These are phyloP conservation scores for Coleophora deauratella DNA, from an alignment of 2,888 invertebrate genomes.

Conservation along the genomic window DNA sequence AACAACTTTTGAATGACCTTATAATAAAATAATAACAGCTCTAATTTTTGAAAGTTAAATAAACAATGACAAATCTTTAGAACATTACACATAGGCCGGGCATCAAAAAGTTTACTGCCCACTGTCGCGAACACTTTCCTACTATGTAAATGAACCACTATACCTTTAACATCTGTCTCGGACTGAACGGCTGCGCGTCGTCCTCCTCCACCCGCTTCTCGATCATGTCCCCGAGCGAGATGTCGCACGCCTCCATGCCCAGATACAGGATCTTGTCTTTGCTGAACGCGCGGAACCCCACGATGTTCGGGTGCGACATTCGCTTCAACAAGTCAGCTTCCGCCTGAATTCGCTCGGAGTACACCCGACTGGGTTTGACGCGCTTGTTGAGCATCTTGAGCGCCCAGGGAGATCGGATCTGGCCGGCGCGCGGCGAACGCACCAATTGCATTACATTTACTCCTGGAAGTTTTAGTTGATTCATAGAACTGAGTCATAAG, in stretches of 20 bases:
- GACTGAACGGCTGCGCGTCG: slow-evolving; percentile 73
- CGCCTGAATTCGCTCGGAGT: slow-evolving; percentile 73
- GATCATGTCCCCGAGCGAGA: slow-evolving; percentile 82
- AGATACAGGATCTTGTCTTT: slow-evolving; percentile 76
- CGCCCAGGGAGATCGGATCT: slow-evolving; percentile 88
- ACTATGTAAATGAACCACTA: background rate
- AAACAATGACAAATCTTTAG: too few relatives aligned
- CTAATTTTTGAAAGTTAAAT: too few relatives aligned
- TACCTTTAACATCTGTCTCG: slow-evolving; percentile 76
- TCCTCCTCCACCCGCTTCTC: slow-evolving; percentile 77
- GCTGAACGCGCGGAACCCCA: slow-evolving; percentile 79
- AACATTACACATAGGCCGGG: too few relatives aligned
- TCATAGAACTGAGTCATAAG: background rate
- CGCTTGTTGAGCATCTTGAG: slow-evolving; percentile 80
- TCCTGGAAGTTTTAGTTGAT: slow-evolving; percentile 61
- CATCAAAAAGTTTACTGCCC: too few relatives aligned
- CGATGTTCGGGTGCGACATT: slow-evolving; percentile 87
- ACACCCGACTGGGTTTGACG: slow-evolving; percentile 54
- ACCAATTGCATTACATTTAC: slow-evolving; percentile 85
- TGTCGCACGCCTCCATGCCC: slow-evolving; percentile 85
- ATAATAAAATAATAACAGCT: too few relatives aligned
- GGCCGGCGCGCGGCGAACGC: slow-evolving; percentile 79
- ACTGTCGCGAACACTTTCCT: too few relatives aligned
- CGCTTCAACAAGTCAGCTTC: slow-evolving; percentile 82
- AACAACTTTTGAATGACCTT: too few relatives aligned